Conservation (phyloP, 2,797 vertebrate genomes). For the Basileuterus tristriatus region DNA sequence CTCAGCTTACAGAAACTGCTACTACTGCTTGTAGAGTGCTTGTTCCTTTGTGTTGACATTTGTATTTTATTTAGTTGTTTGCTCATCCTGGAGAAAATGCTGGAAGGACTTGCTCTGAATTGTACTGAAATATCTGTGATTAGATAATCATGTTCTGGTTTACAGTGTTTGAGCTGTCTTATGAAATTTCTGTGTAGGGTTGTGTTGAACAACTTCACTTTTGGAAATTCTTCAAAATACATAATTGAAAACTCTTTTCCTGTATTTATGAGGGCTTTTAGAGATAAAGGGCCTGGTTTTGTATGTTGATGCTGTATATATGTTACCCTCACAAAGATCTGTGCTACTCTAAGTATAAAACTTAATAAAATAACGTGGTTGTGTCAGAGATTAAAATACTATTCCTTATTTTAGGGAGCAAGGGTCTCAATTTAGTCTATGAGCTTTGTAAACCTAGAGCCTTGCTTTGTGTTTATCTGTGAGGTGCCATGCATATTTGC, state of each 20-base stretch:
- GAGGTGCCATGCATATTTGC: fast-evolving
- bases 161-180: neutral
- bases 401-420: neutral
- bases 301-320: neutral
- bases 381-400: neutral
- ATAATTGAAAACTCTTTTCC: neutral
- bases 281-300: neutral
- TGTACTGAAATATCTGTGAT: neutral
- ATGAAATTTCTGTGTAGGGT: neutral
- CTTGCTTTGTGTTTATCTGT: neutral
- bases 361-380: neutral
- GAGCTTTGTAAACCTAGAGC: neutral
- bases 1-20: neutral
- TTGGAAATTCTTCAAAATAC: neutral
- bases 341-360: neutral
- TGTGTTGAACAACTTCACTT: neutral
- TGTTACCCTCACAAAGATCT: neutral
- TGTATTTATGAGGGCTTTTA: neutral
- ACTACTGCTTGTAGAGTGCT: neutral
- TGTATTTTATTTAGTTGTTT: neutral
- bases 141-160: neutral
- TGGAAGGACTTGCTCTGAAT: neutral
- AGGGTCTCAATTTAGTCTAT: neutral
- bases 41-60: neutral
- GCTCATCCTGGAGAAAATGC: neutral